Base-by-base conservation (phyloP, 2,888 invertebrate genomes). In the Heliconius hortense region DNA sequence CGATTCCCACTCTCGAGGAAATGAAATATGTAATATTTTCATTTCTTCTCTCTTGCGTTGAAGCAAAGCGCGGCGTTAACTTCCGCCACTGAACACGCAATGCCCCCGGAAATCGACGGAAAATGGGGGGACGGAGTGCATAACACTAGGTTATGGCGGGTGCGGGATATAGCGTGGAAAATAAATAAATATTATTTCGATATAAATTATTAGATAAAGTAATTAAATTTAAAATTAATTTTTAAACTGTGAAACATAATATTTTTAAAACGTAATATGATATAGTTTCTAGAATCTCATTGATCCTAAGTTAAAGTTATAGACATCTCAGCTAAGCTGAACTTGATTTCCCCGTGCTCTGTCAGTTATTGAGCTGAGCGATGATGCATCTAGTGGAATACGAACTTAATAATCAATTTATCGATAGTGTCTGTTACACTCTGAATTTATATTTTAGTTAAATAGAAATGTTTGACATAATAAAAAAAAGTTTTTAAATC, bases 311-410 rank as follows among this genome's bases (percentile, higher is more conserved):
- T n/a, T 66, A 66, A 43, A 66, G 15, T 15, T 39, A 73, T 72
- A 77, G 81, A 79, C 82, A 82, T 82, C 80, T 81, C 78, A 80
- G 80, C 82, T 82, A 82, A 82, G 77, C 80, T 80, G 78, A 79
- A 76, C 81, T 82, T 85, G 84, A 87, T 87, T 87, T 86, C 86
- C 85, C 85, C 80, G 82, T 81, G 77, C 83, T 82, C 77, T 76
- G 80, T 79, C 79, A 77, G 76, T 78, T 81, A 79, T 80, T 76
- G 80, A 80, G 66, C 78, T 81, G 82, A 82, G 82, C 81, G 82
- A 82, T 82, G 82, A 82, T 82, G 79, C 82, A 79, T 77, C 81
- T 73, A 77, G 78, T 74, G 79, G 76, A 78, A 77, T 78, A 75
- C 71, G 72, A 79, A 79, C 79, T 79, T 80, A 81, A 79, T 79